Conservation (phyloP, 2,797 vertebrate species). For the Pantherophis alleghaniensis region DNA sequence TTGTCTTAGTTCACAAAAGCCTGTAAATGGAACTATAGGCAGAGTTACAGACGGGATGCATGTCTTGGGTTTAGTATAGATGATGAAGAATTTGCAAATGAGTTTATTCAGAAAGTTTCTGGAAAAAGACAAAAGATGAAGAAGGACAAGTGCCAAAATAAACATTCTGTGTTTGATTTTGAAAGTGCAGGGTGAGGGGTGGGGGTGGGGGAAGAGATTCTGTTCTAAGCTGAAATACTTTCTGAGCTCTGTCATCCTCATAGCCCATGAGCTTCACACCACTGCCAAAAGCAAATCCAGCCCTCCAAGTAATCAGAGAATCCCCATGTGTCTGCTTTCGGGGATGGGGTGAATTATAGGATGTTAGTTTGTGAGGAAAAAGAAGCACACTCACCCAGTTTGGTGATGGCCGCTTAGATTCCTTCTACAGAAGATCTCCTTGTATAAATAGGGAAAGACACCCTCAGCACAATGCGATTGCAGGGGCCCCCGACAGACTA, state of each 20-base stretch:
- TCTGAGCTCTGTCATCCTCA: slow-evolving; percentile 45
- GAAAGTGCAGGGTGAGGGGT: not conserved
- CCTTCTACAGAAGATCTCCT: not conserved
- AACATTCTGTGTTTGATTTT: slow-evolving; percentile 57
- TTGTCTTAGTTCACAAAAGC: slow-evolving; percentile 34
- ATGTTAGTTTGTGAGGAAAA: not conserved
- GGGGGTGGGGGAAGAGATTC: slow-evolving; percentile 10
- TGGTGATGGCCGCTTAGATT: not conserved
- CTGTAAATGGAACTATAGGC: slow-evolving; percentile 44
- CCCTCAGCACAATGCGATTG: too few relatives aligned
- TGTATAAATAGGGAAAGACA: too few relatives aligned
- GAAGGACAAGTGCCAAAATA: slow-evolving; percentile 52
- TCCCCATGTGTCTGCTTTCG: slow-evolving; percentile 14
- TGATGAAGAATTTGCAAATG: slow-evolving; percentile 8
- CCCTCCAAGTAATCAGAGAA: slow-evolving; percentile 19
- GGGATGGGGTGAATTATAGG: not conserved
- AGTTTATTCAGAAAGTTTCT: slow-evolving; percentile 32
- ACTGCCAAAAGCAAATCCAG: slow-evolving; percentile 46
- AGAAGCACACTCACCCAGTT: not conserved
- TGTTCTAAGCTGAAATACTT: slow-evolving; percentile 52
- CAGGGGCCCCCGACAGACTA: too few relatives aligned
- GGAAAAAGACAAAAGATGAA: slow-evolving; percentile 8
- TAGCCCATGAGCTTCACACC: not conserved
- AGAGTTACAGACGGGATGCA: slow-evolving; percentile 44
- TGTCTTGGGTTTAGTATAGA: slow-evolving; percentile 50